Conservation (phyloP, 2,888 invertebrate genomes). For the Nemotelus nigrinus region DNA sequence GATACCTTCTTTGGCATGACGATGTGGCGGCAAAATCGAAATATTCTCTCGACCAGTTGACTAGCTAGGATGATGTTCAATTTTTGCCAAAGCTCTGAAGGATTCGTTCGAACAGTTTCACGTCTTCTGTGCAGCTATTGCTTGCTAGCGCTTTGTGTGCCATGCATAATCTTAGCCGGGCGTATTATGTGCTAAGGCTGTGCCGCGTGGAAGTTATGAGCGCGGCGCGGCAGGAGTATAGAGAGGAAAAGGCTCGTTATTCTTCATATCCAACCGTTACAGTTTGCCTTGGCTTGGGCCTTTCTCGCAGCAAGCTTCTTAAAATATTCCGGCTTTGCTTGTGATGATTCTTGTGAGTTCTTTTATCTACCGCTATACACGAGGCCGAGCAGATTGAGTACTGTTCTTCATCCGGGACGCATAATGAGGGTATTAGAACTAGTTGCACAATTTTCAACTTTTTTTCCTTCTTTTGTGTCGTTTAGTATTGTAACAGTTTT, state of each 20-base stretch:
- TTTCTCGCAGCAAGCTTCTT: constrained; percentile 38
- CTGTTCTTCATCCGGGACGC: constrained; percentile 34
- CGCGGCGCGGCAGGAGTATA: constrained; percentile 8
- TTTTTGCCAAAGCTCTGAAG: background rate
- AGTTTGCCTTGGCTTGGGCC: constrained; percentile 16
- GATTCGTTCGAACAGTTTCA: constrained; percentile 22
- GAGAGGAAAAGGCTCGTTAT: constrained; percentile 29
- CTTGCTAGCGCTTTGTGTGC: constrained; percentile 35
- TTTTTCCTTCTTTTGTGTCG: constrained; percentile 40
- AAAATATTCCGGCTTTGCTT: constrained; percentile 41
- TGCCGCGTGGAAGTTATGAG: background rate
- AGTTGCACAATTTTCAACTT: constrained; percentile 42
- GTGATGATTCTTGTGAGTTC: constrained; percentile 25
- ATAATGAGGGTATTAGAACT: constrained; percentile 45
- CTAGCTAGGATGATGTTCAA: constrained; percentile 13
- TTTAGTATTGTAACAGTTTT: constrained; percentile 44
- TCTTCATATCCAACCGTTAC: constrained; percentile 37
- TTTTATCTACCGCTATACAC: constrained; percentile 31
- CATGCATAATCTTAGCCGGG: constrained; percentile 22
- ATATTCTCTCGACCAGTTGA: constrained; percentile 19
- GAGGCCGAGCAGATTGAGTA: background rate
- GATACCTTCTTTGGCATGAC: constrained; percentile 7
- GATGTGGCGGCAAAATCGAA: constrained; percentile 35
- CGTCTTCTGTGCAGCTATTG: constrained; percentile 7
- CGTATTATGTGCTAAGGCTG: background rate